phyloP scores from a whole-genome alignment of 2,113 vertebrate genomes.

The Numenius arquata region DNA sequence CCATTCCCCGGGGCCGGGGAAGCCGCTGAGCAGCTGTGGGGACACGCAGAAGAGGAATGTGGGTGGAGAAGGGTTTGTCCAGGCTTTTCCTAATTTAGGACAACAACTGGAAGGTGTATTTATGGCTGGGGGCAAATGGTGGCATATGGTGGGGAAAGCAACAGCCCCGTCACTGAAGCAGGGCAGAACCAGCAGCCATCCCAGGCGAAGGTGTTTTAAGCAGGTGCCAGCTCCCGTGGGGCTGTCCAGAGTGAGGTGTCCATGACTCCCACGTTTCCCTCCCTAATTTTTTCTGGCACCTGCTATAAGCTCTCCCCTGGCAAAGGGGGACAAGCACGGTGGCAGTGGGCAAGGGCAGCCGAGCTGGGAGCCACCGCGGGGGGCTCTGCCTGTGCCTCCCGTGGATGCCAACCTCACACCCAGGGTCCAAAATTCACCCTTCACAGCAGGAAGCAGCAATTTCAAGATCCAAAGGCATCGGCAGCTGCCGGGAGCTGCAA shows the following conservation, averaged over 20 bases:
- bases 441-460: neutral
- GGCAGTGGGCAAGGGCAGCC: too few species aligned
- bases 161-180: fast-evolving
- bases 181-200: neutral
- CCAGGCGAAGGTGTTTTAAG: neutral
- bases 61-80: neutral
- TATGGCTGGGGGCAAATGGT: neutral
- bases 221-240: neutral
- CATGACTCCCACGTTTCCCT: fast-evolving
- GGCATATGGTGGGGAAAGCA: neutral
- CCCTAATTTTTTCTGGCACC: neutral
- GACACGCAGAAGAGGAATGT: neutral
- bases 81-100: neutral
- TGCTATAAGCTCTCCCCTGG: neutral
- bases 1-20: fast-evolving
- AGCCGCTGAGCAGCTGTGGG: neutral
- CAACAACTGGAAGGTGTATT: constrained; percentile 1
- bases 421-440: neutral
- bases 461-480: neutral
- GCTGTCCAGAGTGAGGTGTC: neutral
- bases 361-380: fast-evolving
- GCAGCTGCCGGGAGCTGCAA: neutral
- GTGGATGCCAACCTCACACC: fast-evolving
- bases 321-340: fast-evolving
- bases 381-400: neutral